These are phyloP conservation scores for Forficula auricularia DNA, from an alignment of 1,140 invertebrate species.

Conservation along the genomic window DNA sequence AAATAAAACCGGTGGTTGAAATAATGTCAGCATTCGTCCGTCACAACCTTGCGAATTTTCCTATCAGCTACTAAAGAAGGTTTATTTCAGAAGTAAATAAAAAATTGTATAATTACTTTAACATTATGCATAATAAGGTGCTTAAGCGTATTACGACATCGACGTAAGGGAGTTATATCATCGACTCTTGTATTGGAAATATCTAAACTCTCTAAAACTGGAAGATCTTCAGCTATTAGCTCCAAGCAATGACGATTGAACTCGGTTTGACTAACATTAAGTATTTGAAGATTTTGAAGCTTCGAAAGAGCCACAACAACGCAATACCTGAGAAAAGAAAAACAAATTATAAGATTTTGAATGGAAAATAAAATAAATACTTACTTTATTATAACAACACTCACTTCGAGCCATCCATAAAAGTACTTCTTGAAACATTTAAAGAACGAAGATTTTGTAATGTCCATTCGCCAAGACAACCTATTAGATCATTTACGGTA, in stretches of 20 bases:
- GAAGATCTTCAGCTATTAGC: slow-evolving; percentile 51
- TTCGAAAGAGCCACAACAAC: slow-evolving; percentile 34
- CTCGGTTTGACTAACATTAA: slow-evolving; percentile 57
- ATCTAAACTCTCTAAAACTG: slow-evolving; percentile 44
- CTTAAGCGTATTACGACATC: slow-evolving; percentile 41
- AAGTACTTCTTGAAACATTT: slow-evolving; percentile 47
- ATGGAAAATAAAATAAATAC: slow-evolving; percentile 1
- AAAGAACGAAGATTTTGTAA: slow-evolving; percentile 43
- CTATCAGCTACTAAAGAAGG: no score
- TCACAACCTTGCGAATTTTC: no score
- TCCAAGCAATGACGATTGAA: slow-evolving; percentile 49
- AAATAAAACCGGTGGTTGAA: no score
- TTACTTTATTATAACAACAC: slow-evolving; percentile 7
- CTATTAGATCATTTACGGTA: slow-evolving; percentile 45
- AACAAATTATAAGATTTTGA: slow-evolving; percentile 9
- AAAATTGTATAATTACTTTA: no score
- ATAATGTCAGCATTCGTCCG: no score
- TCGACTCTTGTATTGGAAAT: slow-evolving; percentile 50
- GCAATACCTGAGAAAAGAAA: slow-evolving; percentile 25
- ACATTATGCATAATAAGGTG: slow-evolving; percentile 47
- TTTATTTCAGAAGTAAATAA: no score
- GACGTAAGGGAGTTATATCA: slow-evolving; percentile 43
- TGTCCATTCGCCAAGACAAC: slow-evolving; percentile 55
- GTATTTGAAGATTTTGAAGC: slow-evolving; percentile 38
- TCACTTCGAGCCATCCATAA: slow-evolving; percentile 35